Percentiles rank a stretch among this genome's conserved stretches.
phyloP scores from a whole-genome alignment of 2,888 invertebrate genomes.

The Noctua janthe region DNA sequence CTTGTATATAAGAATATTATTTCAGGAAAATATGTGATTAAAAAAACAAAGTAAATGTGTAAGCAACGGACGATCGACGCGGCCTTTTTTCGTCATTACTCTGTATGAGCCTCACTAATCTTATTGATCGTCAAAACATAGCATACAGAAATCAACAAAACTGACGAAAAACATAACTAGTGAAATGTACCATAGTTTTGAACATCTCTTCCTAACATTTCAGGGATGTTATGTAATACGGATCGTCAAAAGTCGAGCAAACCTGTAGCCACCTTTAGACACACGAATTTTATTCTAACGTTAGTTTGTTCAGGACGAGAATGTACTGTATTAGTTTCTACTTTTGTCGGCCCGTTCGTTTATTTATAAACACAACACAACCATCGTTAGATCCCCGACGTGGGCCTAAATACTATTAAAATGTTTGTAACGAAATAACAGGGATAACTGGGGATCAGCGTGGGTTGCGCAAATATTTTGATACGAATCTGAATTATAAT shows the following conservation, averaged over 20 bases:
- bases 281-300: background rate
- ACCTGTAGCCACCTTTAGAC: background rate
- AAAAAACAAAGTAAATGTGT: background rate
- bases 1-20: too few relatives aligned
- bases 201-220: background rate
- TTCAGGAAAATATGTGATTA: background rate
- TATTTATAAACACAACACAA: slow-evolving; percentile 18
- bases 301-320: background rate
- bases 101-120: background rate
- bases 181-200: background rate
- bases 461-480: slow-evolving; percentile 39
- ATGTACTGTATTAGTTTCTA: background rate
- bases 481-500: slow-evolving; percentile 10
- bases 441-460: slow-evolving; percentile 30
- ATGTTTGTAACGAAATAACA: slow-evolving; percentile 39
- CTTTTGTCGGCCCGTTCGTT: background rate
- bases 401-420: slow-evolving; percentile 43
- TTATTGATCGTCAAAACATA: too few relatives aligned
- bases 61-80: background rate
- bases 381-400: background rate
- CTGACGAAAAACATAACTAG: background rate
- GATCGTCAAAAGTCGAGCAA: background rate
- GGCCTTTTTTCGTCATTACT: background rate
- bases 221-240: background rate
- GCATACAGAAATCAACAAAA: background rate